Base-by-base conservation (phyloP, 2,797 vertebrate genomes). In the Xiphorhynchus erythropygius region DNA sequence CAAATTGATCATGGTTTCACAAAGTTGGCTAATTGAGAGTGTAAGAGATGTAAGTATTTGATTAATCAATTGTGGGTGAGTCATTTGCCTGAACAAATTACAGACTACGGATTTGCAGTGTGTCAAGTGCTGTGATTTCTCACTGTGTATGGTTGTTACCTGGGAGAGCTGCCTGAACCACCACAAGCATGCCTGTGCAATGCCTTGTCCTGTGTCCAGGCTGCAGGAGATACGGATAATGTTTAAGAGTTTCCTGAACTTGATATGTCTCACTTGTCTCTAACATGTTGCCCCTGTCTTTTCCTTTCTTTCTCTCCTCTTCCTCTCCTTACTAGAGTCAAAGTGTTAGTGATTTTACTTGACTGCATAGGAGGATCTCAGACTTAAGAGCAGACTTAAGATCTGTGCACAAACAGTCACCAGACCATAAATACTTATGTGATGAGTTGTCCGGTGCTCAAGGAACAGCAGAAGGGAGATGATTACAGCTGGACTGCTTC, bases 221-320 rank as follows among this genome's bases (percentile, higher is more conserved):
- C 35, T 2, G 1, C 62, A 82, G 76, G 55, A 84, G 42, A 49
- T 70, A 10, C 2, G 22, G 32, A 18, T 57, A 68, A 85, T 64
- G 67, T 78, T 92, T 80, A 55, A 89, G 46, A 68, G 32, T 78
- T 91, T 94, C 79, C 87, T 95, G 77, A 73, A 89, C 62, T 89
- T 87, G 9, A 0, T 81, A 21, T 83, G 57, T 94, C 78, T 96
- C 7, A 2, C 81, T 92, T 87, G 64, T 89, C 69, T 96, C 87
- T 96, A 96, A 96, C 52, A 9, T 89, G 28, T 87, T 95, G 23
- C 89, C 74, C 53, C 82, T 89, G 79, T 96, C 87, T 96, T 85
- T 94, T 94, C 87, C 89, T 94, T 89, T 92, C 93, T 95, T 90
- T 96, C 65, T 95, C 73, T 96, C 39, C 55, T 96, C 47, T 95